A percentile compares a stretch with the other conserved stretches of the same genome.
Evolutionary conservation across 2,797 vertebrate species (phyloP).

Genomic region (Chelon auratus): DNA sequence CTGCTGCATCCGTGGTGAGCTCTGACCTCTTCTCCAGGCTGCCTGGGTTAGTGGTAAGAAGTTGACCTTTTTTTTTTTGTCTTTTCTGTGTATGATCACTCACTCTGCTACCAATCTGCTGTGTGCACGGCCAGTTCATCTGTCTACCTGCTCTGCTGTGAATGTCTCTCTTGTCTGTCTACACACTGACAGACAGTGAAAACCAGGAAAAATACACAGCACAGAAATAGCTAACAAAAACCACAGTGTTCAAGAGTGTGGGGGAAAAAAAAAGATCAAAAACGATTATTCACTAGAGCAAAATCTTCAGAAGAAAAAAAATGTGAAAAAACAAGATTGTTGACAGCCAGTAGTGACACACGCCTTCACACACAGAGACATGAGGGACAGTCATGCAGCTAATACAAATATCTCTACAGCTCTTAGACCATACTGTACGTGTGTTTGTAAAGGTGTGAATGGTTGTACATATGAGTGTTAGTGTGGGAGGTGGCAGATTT

Average conservation of each 20-base stretch:
- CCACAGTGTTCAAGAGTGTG: constrained; percentile 43
- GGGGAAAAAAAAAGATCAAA: constrained; percentile 35
- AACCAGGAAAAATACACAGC: constrained; percentile 54
- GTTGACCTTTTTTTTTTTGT: constrained; percentile 43
- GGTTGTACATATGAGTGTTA: constrained; percentile 25
- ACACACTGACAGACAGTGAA: constrained; percentile 68
- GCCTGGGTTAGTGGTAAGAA: constrained; percentile 78
- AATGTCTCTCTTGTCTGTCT: constrained; percentile 69
- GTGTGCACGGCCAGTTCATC: constrained; percentile 54
- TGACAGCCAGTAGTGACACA: constrained; percentile 70
- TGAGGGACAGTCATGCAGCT: constrained; percentile 77
- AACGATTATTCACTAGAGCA: constrained; percentile 59
- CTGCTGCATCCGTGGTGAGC: constrained; percentile 82
- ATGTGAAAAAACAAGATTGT: constrained; percentile 55
- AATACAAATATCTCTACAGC: constrained; percentile 39
- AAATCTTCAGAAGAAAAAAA: constrained; percentile 59
- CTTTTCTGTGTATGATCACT: constrained; percentile 53
- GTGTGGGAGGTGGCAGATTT: constrained; percentile 17
- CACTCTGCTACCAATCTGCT: constrained; percentile 56
- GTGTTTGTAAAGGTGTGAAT: constrained; percentile 25
- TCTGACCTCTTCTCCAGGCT: constrained; percentile 83
- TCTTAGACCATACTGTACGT: constrained; percentile 16
- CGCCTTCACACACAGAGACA: constrained; percentile 62
- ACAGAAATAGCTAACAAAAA: constrained; percentile 62
- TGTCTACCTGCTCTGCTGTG: constrained; percentile 69